Evolutionary conservation across 2,888 invertebrate species (phyloP).

Genomic region (Eudasyphora cyanicolor): DNA sequence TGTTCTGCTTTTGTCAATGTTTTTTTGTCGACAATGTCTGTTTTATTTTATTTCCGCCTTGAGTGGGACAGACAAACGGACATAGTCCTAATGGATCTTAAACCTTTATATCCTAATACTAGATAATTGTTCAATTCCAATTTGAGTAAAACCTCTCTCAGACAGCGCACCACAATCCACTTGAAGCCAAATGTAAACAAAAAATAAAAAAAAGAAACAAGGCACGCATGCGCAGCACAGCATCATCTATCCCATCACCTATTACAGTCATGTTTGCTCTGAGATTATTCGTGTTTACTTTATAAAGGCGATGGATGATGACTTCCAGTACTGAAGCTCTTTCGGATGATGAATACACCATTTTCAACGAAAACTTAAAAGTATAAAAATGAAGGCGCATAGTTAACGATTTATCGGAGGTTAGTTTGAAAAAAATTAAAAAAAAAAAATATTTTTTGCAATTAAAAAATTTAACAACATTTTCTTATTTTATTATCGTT

Average conservation of each 20-base stretch:
- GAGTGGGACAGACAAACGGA: not conserved
- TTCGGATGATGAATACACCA: too few species aligned
- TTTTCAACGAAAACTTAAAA: too few species aligned
- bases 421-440: too few species aligned
- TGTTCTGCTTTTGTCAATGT: not conserved
- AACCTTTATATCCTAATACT: slow-evolving; percentile 19
- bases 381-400: too few species aligned
- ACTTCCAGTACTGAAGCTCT: too few species aligned
- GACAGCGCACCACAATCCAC: not conserved
- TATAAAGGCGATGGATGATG: not conserved
- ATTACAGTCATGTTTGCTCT: not conserved
- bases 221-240: not conserved
- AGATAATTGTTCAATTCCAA: slow-evolving; percentile 18
- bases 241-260: too few species aligned
- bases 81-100: not conserved
- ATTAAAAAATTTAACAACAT: too few species aligned
- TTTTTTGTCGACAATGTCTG: not conserved
- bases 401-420: too few species aligned
- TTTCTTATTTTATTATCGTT: too few species aligned
- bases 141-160: not conserved
- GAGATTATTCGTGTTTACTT: slow-evolving; percentile 8
- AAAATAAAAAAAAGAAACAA: slow-evolving; percentile 12
- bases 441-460: too few species aligned
- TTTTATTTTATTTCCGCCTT: slow-evolving; percentile 19
- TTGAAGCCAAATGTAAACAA: slow-evolving; percentile 22